Evolutionary conservation across 2,113 vertebrate genomes (phyloP).

Genomic region (Isichthys henryi): DNA sequence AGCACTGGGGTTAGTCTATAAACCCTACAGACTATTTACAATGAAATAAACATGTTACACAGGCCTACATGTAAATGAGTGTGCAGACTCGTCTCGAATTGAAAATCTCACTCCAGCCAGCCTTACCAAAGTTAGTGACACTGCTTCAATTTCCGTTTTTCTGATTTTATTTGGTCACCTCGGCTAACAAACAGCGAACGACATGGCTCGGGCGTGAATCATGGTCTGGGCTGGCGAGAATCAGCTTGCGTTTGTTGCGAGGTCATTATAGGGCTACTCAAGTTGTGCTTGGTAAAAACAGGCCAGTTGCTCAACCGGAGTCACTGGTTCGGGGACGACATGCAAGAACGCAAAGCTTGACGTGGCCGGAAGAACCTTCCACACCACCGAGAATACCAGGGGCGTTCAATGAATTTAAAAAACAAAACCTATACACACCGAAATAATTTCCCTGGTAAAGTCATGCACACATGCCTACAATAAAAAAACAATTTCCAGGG

Average conservation of each 20-base stretch:
- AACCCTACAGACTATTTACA: background rate
- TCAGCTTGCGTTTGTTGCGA: background rate
- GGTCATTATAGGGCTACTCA: background rate
- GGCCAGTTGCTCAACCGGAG: too few relatives aligned
- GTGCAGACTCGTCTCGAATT: background rate
- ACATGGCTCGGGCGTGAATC: background rate
- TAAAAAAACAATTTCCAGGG: conserved; percentile 11
- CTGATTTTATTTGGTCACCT: background rate
- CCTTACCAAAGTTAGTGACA: background rate
- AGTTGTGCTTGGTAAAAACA: too few relatives aligned
- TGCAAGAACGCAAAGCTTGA: too few relatives aligned
- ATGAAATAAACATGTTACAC: background rate
- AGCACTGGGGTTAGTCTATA: background rate
- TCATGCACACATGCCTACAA: background rate
- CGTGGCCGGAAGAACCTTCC: background rate
- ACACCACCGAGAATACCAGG: background rate
- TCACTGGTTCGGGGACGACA: too few relatives aligned
- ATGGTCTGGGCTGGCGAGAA: background rate
- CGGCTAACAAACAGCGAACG: background rate
- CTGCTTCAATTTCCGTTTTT: background rate
- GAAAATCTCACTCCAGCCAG: background rate
- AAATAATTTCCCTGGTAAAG: conserved; percentile 7
- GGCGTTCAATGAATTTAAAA: background rate
- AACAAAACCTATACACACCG: background rate
- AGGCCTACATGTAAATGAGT: background rate